Evolutionary conservation across 1,140 invertebrate genomes (phyloP).

Genomic region (Drosophila subobscura): DNA sequence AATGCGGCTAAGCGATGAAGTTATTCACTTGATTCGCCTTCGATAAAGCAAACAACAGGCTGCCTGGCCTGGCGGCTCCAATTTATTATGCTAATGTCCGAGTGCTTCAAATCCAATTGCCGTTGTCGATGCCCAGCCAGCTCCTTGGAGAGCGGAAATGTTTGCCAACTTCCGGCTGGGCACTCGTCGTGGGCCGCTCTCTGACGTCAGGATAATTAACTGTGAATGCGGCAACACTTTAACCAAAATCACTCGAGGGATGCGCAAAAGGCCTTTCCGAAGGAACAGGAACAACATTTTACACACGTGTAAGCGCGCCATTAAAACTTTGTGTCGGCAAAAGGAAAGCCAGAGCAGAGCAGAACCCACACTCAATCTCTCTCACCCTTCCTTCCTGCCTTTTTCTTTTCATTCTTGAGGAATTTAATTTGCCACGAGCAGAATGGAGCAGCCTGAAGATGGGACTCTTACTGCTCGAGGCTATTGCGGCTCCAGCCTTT

Average conservation of each 20-base stretch:
- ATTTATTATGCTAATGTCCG: slow-evolving; percentile 68
- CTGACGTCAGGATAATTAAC: slow-evolving; percentile 76
- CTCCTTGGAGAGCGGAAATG: slow-evolving; percentile 38
- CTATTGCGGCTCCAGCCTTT: slow-evolving; percentile 45
- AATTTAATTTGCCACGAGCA: slow-evolving; percentile 59
- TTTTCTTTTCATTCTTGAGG: slow-evolving; percentile 15
- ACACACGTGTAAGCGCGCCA: slow-evolving; percentile 64
- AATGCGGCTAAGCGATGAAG: slow-evolving; percentile 68
- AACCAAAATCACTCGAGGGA: slow-evolving; percentile 25
- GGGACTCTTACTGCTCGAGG: slow-evolving; percentile 23
- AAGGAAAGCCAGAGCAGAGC: not conserved
- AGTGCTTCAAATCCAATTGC: slow-evolving; percentile 17
- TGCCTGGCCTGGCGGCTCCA: slow-evolving; percentile 1
- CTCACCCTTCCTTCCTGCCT: slow-evolving; percentile 4
- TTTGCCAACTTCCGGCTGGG: slow-evolving; percentile 34
- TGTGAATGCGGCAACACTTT: slow-evolving; percentile 62
- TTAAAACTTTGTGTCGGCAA: not conserved
- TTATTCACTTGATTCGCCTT: slow-evolving; percentile 42
- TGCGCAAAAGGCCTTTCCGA: slow-evolving; percentile 10
- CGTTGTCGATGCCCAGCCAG: slow-evolving; percentile 9
- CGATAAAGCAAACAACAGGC: slow-evolving; percentile 23
- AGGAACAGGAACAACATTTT: slow-evolving; percentile 35
- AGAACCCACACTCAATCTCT: slow-evolving; percentile 7
- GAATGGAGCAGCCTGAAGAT: not conserved
- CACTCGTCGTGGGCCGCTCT: not conserved